phyloP scores from a whole-genome alignment of 53 echinoderm and acorn worm genomes.

The Luidia sarsii region DNA sequence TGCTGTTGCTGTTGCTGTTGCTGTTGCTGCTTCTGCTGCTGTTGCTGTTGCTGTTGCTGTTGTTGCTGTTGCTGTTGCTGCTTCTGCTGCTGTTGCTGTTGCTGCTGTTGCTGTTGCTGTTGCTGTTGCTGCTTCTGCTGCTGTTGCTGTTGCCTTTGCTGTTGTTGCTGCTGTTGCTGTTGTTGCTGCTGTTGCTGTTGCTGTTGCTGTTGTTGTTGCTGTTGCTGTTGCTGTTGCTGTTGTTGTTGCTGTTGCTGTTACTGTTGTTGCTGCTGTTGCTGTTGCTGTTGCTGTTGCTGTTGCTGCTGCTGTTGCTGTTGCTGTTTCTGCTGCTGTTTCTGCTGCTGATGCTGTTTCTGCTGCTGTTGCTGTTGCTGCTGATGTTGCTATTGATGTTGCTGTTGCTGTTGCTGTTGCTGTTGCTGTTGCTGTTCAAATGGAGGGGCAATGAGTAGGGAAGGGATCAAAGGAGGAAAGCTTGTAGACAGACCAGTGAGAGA shows the following conservation, averaged over 20 bases:
- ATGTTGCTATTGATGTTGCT: not conserved
- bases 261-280: not conserved
- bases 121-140: not conserved
- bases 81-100: too few species aligned
- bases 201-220: not conserved
- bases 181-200: not conserved
- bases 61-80: too few species aligned
- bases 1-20: too few species aligned
- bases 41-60: too few species aligned
- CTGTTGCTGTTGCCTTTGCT: not conserved
- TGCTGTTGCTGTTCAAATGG: slow-evolving; percentile 3
- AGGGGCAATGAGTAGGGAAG: too few species aligned
- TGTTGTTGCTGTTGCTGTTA: not conserved
- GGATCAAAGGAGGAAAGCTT: too few species aligned
- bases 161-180: too few species aligned
- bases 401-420: slow-evolving; percentile 6
- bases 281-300: not conserved
- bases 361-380: not conserved
- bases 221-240: slow-evolving; percentile 6
- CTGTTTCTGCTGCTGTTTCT: not conserved
- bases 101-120: not conserved
- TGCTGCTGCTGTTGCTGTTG: slow-evolving; percentile 1
- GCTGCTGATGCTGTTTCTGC: too few species aligned
- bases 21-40: too few species aligned
- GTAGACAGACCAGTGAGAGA: too few species aligned